Percentiles rank a stretch among this genome's conserved stretches.
Evolutionary conservation across 2,888 invertebrate species (phyloP).

Genomic region (Liposcelis brunnea): DNA sequence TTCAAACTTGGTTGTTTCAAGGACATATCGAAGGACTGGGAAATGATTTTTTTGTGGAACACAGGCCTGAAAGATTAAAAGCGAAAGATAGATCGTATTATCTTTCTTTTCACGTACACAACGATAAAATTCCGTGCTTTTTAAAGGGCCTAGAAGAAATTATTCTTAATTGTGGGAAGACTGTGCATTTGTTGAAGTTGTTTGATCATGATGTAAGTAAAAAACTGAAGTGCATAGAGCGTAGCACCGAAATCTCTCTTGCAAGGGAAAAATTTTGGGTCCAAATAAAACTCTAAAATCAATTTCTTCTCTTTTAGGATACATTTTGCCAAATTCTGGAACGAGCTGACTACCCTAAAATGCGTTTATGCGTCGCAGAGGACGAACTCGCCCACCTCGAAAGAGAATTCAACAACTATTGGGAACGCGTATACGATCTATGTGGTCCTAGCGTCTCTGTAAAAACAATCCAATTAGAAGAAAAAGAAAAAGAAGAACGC

Average conservation of each 20-base stretch:
- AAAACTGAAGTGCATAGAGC: neutral
- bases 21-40: neutral
- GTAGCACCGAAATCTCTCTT: neutral
- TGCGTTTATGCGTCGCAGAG: neutral
- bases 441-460: neutral
- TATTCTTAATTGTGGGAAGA: neutral
- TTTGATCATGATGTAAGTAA: conserved; percentile 1
- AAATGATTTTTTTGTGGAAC: neutral
- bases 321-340: neutral
- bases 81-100: neutral
- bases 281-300: neutral
- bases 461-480: neutral
- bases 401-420: neutral
- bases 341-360: neutral
- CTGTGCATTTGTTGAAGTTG: neutral
- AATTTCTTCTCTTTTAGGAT: conserved; percentile 1
- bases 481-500: neutral
- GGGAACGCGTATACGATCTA: neutral
- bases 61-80: neutral
- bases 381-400: neutral
- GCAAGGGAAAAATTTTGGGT: neutral
- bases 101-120: neutral
- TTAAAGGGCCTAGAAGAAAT: neutral
- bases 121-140: neutral
- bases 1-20: conserved; percentile 1